phyloP scores from a whole-genome alignment of 2,888 invertebrate species.

The Baronia brevicornis region DNA sequence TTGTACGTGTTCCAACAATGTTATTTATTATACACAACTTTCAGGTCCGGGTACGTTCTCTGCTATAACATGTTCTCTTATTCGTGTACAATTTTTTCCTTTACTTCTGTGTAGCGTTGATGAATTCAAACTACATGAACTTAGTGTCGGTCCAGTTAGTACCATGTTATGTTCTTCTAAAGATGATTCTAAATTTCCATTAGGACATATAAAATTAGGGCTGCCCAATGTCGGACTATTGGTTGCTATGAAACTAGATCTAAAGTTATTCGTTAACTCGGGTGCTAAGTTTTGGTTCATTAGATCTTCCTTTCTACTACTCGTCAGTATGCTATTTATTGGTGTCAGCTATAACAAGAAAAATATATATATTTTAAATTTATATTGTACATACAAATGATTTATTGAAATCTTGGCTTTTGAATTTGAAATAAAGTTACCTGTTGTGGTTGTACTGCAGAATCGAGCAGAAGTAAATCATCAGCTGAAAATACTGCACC shows the following conservation, averaged over 20 bases:
- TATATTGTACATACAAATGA: neutral
- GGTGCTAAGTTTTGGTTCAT: conserved; percentile 59
- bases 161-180: conserved; percentile 58
- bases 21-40: conserved; percentile 82
- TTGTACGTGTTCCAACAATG: conserved; percentile 7
- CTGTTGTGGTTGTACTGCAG: conserved; percentile 55
- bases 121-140: conserved; percentile 60
- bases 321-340: conserved; percentile 41
- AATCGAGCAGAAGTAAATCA: conserved; percentile 62
- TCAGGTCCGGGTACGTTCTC: conserved; percentile 91
- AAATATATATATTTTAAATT: conserved; percentile 3
- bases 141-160: conserved; percentile 56
- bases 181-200: conserved; percentile 57
- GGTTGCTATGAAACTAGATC: conserved; percentile 54
- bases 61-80: conserved; percentile 86
- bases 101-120: conserved; percentile 68
- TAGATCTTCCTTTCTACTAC: conserved; percentile 54
- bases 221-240: conserved; percentile 68
- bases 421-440: conserved; percentile 24
- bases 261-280: conserved; percentile 49
- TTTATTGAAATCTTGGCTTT: conserved; percentile 1
- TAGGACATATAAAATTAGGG: conserved; percentile 68
- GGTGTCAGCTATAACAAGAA: conserved; percentile 47
- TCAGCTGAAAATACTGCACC: conserved; percentile 69
- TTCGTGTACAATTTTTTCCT: conserved; percentile 67